phyloP scores from a whole-genome alignment of 2,888 invertebrate genomes.

The Aethes cnicana region DNA sequence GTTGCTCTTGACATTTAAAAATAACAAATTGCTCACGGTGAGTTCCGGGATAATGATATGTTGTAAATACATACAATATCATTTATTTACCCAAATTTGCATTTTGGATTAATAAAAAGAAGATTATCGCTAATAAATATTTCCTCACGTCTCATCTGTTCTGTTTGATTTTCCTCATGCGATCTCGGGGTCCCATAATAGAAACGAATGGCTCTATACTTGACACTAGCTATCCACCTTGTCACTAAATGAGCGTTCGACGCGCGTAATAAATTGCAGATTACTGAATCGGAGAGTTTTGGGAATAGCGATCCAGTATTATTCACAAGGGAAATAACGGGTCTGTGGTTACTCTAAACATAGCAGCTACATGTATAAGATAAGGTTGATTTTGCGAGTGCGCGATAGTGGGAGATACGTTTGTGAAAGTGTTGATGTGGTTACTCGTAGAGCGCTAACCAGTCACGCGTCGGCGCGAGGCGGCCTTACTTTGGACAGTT shows the following conservation, averaged over 20 bases:
- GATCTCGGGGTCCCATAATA: conserved; percentile 14
- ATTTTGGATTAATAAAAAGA: no score
- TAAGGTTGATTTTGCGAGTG: conserved; percentile 6
- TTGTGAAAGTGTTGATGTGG: conserved; percentile 8
- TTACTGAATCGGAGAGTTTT: conserved; percentile 1
- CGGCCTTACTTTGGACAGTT: conserved; percentile 44
- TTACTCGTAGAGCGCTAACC: conserved; percentile 24
- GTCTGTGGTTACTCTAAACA: background rate
- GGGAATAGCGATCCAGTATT: conserved; percentile 9
- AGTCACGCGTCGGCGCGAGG: conserved; percentile 31
- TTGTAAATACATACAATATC: no score
- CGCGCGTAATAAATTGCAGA: conserved; percentile 16
- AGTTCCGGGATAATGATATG: no score
- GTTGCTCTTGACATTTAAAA: no score
- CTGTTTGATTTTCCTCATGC: conserved; percentile 38
- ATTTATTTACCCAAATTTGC: no score
- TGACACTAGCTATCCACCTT: no score
- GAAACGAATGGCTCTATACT: no score
- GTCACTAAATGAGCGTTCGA: background rate
- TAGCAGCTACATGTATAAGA: background rate
- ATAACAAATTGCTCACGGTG: no score
- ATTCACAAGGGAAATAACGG: background rate
- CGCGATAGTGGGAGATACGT: background rate
- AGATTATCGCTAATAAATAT: no score
- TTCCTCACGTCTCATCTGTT: no score